Conservation (phyloP, 2,888 invertebrate genomes). For the Leptogaster cylindrica region DNA sequence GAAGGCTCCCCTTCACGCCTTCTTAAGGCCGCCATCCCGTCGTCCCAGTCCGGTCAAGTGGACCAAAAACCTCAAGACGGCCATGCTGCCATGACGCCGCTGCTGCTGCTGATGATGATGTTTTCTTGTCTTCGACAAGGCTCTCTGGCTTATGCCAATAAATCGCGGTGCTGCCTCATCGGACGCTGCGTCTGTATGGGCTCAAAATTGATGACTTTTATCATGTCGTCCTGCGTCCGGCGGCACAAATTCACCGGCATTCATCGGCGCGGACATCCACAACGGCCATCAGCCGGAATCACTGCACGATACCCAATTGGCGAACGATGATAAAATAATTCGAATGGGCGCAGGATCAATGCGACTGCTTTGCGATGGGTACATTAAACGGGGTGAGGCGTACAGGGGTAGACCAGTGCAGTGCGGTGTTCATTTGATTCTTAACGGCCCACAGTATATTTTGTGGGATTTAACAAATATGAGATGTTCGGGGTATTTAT, state of each 20-base stretch:
- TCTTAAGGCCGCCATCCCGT: not conserved
- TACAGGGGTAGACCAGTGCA: not conserved
- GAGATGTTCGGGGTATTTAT: slow-evolving; percentile 30
- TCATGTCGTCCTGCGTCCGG: slow-evolving; percentile 1
- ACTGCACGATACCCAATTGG: slow-evolving; percentile 23
- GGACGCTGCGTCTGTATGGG: slow-evolving; percentile 3
- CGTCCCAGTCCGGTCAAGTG: not conserved
- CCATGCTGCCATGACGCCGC: no score
- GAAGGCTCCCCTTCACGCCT: not conserved
- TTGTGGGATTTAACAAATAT: slow-evolving; percentile 28
- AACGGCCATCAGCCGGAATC: slow-evolving; percentile 16
- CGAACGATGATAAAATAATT: slow-evolving; percentile 24
- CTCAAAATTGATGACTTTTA: slow-evolving; percentile 1
- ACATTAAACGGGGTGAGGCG: not conserved
- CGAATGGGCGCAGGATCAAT: slow-evolving; percentile 27
- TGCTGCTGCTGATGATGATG: slow-evolving; percentile 24
- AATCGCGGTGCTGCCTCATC: not conserved
- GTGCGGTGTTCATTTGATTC: slow-evolving; percentile 15
- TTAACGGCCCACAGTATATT: slow-evolving; percentile 25
- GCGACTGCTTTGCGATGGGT: slow-evolving; percentile 24
- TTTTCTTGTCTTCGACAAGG: slow-evolving; percentile 34
- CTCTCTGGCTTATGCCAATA: no score
- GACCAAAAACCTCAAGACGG: not conserved
- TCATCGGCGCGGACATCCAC: not conserved
- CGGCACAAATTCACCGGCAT: no score